Conservation (phyloP, 2,797 vertebrate genomes). For the Novumbra hubbsi region DNA sequence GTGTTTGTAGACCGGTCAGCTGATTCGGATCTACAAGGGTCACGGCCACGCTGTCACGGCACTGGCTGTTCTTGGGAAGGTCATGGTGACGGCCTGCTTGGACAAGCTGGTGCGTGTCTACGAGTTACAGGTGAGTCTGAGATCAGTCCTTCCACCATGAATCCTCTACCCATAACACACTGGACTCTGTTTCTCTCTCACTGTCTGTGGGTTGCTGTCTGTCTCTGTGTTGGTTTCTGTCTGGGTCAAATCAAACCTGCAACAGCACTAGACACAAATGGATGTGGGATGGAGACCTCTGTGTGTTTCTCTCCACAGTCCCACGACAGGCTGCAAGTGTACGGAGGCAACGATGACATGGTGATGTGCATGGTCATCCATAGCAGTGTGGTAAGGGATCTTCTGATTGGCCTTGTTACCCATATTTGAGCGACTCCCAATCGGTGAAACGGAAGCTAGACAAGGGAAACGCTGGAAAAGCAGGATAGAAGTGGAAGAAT, state of each 20-base stretch:
- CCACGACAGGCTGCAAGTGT: constrained; percentile 92
- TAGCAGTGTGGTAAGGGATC: constrained; percentile 86
- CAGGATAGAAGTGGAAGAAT: not conserved
- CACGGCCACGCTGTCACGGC: constrained; percentile 91
- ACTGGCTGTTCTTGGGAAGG: constrained; percentile 89
- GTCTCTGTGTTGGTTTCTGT: not conserved
- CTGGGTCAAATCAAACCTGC: not conserved
- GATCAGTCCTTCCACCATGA: not conserved
- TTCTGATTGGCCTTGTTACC: not conserved
- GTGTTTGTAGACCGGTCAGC: constrained; percentile 82
- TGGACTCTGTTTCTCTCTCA: not conserved
- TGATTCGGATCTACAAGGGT: constrained; percentile 93
- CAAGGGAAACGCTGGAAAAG: no score
- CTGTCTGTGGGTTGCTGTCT: no score
- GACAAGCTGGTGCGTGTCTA: constrained; percentile 94
- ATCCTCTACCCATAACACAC: not conserved
- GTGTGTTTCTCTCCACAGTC: constrained; percentile 71
- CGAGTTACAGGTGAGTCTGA: constrained; percentile 69
- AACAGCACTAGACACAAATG: not conserved
- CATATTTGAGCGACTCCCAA: not conserved
- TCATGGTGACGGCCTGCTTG: constrained; percentile 94
- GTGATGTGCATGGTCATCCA: constrained; percentile 97
- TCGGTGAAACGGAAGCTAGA: not conserved
- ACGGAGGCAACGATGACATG: constrained; percentile 94
- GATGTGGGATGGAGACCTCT: no score